Base-by-base conservation (phyloP, 2,113 vertebrate genomes). In the Panthera uncia region DNA sequence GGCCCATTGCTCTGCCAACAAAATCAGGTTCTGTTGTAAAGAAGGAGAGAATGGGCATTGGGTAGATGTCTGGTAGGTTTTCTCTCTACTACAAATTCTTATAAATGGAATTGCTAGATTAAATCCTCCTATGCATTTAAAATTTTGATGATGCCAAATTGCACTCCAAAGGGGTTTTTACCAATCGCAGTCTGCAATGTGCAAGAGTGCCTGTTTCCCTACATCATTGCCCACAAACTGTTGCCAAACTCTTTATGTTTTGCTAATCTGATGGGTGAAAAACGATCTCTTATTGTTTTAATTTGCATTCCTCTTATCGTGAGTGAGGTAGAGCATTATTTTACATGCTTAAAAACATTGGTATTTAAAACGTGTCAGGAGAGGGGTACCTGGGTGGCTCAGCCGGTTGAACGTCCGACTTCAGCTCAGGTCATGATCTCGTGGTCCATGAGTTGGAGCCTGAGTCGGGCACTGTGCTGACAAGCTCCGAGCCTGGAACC, bases 61-160 rank as follows among this genome's bases (percentile, higher is more conserved):
- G 21, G 33, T 73, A 83, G 74, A 45, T 50, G 45, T 92, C n/a
- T 80, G 68, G 55, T 83, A 63, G 89, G 66, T 89, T 82, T 94
- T 84, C 81, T 91, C 85, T 97, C 79, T 80, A 83, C 33, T 82
- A 86, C 31, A 61, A 52, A 90, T 80, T 94, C 76, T 92, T 95
- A 74, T 36, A 87, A 83, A 90, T 50, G 31, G 15, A 94, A 90
- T 83, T 92, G 1, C 52, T 97, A n/a, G 38, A 36, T 82, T 82
- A 94, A 91, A 91, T 86, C 31, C 5, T 78, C 15, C 69, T 45
- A 65, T 38, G 36, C 18, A 52, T 84, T 87, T 96, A 52, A 78
- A 69, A 65, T 68, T 95, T 93, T 95, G 50, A 94, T 91, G 95
- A 61, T 27, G n/a, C 25, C 92, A 74, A 78, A 36, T n/a, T 84